A percentile compares a stretch with the other conserved stretches of the same genome.
Conservation (phyloP, 1,140 invertebrate genomes). For the Anoplolepis gracilipes region DNA sequence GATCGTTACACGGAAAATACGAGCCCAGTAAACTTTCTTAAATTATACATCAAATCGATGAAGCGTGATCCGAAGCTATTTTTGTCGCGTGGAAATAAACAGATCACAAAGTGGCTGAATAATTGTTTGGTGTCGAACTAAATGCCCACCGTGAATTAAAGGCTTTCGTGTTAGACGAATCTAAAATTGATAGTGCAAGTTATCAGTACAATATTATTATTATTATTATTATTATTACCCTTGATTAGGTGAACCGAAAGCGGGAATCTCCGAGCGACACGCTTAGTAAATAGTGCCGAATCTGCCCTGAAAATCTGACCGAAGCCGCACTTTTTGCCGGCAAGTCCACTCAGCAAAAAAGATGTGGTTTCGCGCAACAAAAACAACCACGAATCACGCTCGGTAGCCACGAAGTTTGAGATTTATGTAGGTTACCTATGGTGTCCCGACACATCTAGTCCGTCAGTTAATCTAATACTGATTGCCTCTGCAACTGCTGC, state of each 20-base stretch:
- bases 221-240: slow-evolving; percentile 23
- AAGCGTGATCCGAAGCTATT: slow-evolving; percentile 21
- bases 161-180: background rate
- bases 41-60: background rate
- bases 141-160: background rate
- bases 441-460: slow-evolving; percentile 23
- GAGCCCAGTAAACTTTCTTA: background rate
- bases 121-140: slow-evolving; percentile 19
- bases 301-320: slow-evolving; percentile 49
- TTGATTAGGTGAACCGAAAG: background rate
- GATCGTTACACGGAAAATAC: background rate
- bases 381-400: slow-evolving; percentile 52
- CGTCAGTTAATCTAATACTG: slow-evolving; percentile 48
- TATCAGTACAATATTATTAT: slow-evolving; percentile 17
- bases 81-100: slow-evolving; percentile 22
- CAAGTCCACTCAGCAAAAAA: slow-evolving; percentile 50
- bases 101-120: background rate
- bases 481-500: background rate
- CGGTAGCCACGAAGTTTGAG: slow-evolving; percentile 9
- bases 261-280: background rate
- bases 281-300: slow-evolving; percentile 40
- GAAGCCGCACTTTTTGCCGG: slow-evolving; percentile 29
- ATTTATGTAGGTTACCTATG: slow-evolving; percentile 54
- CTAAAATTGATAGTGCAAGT: slow-evolving; percentile 9
- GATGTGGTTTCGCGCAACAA: slow-evolving; percentile 31